Conservation (phyloP, 2,888 invertebrate genomes). For the Tyria jacobaeae region DNA sequence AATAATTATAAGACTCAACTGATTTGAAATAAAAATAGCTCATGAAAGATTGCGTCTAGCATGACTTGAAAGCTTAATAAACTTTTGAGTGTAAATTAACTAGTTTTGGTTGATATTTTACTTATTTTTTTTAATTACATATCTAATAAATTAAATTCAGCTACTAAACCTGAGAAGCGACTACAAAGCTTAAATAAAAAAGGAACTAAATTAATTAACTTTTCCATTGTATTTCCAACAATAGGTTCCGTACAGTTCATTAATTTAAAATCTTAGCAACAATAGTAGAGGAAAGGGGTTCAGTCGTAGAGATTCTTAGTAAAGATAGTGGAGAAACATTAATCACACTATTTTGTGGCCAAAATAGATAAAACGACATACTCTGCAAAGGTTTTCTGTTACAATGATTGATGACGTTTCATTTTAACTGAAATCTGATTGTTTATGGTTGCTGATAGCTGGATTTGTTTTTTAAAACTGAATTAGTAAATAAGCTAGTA, state of each 20-base stretch:
- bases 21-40: no score
- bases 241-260: constrained; percentile 57
- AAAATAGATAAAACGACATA: constrained; percentile 37
- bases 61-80: no score
- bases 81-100: no score
- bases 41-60: no score
- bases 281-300: constrained; percentile 36
- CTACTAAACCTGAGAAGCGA: not conserved
- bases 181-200: constrained; percentile 19
- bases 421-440: constrained; percentile 14
- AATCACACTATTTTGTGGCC: constrained; percentile 40
- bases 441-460: not conserved
- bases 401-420: constrained; percentile 41
- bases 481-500: no score
- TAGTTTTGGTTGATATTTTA: not conserved
- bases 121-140: not conserved
- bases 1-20: no score
- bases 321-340: constrained; percentile 38
- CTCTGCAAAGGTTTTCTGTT: constrained; percentile 35
- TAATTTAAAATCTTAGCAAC: constrained; percentile 71
- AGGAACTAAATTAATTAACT: constrained; percentile 56
- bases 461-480: not conserved
- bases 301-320: constrained; percentile 37
- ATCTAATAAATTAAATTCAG: not conserved
- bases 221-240: constrained; percentile 58